Evolutionary conservation across 92 coral and sea anemone species (phyloP), one percentile per base, ranked within the genome.

Genomic region (Phymanthus crucifer): DNA sequence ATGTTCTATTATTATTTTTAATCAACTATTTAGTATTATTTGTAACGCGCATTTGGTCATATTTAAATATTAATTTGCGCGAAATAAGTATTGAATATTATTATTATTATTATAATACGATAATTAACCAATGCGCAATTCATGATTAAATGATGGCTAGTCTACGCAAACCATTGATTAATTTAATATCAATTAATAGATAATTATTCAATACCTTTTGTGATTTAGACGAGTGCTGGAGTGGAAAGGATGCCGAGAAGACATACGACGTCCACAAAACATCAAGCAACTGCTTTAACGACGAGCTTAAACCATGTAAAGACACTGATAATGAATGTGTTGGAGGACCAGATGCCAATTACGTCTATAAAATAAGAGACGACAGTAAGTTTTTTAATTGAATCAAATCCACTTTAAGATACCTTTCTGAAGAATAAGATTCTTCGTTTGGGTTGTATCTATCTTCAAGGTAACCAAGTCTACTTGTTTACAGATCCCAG

Each of bases 171-270:
- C 14, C 14, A 17, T 0, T 54, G 31, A 19, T 54, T 21, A n/a
- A 54, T 54, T 54, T 1, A 54, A 0, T 21, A 21, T 70, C 6
- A 13, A 32, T 32, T 70, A 47, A 54, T 54, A 29, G 5, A 21
- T 1, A 21, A 1, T 33, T 5, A 4, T 18, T 47, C 48, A 16
- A 13, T 64, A 52, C 33, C 16, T 29, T 67, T 54, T 24, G 27
- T 14, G 9, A 13, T 43, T 1, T 46, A 89, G 95, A 89, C 7
- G 92, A 91, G 57, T 91, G 95, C 52, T 91, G 95, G 95, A 84
- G 90, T 74, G 95, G 89, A 4, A 82, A 82, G 29, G 66, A 77
- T 4, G 90, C 84, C 3, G 88, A 72, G 23, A 69, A 40, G 32
- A 83, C 90, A 21, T 91, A 78, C 81, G 50, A 85, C 21, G 83